Evolutionary conservation across 2,797 vertebrate genomes (phyloP).

Genomic region (Parotocinclus haroldoi): DNA sequence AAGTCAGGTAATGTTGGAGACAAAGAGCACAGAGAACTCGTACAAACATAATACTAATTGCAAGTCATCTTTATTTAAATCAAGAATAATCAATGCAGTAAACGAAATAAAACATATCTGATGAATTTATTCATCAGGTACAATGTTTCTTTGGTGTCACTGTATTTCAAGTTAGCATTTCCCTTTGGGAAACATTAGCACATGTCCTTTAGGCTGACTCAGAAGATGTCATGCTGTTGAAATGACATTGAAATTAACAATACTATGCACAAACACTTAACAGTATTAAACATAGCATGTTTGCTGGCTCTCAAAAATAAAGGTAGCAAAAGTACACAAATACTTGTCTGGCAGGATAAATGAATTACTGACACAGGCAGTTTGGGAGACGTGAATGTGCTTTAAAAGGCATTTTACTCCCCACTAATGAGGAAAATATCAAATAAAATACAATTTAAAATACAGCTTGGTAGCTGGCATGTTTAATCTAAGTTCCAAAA

Average conservation of each 20-base stretch:
- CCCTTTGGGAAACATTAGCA: slow-evolving; percentile 29
- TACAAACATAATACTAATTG: background rate
- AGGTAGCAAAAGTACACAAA: background rate
- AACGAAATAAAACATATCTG: slow-evolving; percentile 19
- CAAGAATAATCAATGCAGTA: slow-evolving; percentile 26
- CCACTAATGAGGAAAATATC: too few relatives aligned
- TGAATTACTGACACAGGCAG: background rate
- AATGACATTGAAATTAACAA: background rate
- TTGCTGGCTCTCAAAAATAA: background rate
- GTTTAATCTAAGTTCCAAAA: slow-evolving; percentile 1
- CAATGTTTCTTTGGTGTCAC: slow-evolving; percentile 28
- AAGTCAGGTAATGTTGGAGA: background rate
- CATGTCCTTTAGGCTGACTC: background rate
- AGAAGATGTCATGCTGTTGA: slow-evolving; percentile 19
- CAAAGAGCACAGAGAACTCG: too few relatives aligned
- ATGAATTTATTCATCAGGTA: slow-evolving; percentile 30
- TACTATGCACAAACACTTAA: background rate
- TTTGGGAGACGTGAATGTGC: background rate
- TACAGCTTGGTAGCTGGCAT: background rate
- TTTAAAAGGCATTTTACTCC: too few relatives aligned
- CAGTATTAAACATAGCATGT: slow-evolving; percentile 17
- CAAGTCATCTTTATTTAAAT: slow-evolving; percentile 54
- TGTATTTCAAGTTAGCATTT: slow-evolving; percentile 23
- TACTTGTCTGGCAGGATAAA: slow-evolving; percentile 1
- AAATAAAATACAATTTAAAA: too few relatives aligned